phyloP scores from a whole-genome alignment of 2,113 vertebrate species.

The Scomber japonicus region DNA sequence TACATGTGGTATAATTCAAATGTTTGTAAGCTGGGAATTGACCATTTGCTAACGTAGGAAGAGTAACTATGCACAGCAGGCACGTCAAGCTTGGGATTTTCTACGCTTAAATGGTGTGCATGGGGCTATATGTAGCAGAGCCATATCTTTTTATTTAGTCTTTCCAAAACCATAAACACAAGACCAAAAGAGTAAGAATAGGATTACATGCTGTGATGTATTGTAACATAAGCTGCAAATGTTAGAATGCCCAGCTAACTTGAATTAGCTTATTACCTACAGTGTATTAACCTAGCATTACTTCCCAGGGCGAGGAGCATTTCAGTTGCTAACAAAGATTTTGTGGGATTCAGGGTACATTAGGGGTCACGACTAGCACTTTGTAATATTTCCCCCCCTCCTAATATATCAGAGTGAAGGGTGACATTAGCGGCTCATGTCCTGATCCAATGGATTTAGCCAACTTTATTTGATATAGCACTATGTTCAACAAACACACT shows the following conservation, averaged over 20 bases:
- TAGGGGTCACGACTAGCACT: background rate
- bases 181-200: background rate
- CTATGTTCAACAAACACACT: background rate
- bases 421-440: background rate
- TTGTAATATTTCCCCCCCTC: background rate
- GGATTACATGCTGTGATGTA: background rate
- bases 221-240: background rate
- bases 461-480: background rate
- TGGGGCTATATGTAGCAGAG: background rate
- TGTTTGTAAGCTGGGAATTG: constrained; percentile 45
- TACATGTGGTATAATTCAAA: constrained; percentile 43
- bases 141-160: background rate
- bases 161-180: background rate
- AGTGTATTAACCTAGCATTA: background rate
- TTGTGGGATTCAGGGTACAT: background rate
- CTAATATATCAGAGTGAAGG: background rate
- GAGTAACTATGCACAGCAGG: background rate
- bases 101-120: background rate
- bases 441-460: background rate
- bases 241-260: background rate
- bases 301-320: background rate
- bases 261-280: too few species aligned
- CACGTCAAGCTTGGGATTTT: background rate
- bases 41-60: constrained; percentile 20
- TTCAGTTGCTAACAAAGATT: background rate